Evolutionary conservation across 2,113 vertebrate genomes (phyloP).

Genomic region (Scolopax mira): DNA sequence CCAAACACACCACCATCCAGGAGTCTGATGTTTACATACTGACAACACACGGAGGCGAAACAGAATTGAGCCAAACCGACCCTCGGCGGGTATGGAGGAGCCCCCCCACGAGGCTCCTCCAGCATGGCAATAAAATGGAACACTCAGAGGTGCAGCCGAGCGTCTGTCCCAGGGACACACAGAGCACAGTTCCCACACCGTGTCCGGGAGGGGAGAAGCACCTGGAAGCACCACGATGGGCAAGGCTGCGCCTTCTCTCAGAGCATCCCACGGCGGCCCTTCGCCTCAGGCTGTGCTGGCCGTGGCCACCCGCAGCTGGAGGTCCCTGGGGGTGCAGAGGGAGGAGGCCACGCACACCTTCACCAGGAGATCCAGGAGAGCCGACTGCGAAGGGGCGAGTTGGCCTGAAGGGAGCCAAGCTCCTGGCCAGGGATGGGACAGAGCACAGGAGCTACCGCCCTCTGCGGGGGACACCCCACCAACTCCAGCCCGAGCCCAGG

Average conservation of each 20-base stretch:
- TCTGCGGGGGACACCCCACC: not conserved
- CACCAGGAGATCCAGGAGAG: not conserved
- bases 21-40: constrained; percentile 84
- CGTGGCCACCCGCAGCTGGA: not conserved
- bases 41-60: not conserved
- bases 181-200: not conserved
- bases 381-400: not conserved
- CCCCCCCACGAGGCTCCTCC: constrained; percentile 26
- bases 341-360: not conserved
- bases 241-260: not conserved
- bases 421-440: not conserved
- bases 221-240: not conserved
- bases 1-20: constrained; percentile 49
- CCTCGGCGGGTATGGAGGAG: not conserved
- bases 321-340: not conserved
- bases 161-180: constrained; percentile 11
- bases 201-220: not conserved
- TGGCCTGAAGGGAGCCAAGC: fast-evolving
- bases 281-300: constrained; percentile 67
- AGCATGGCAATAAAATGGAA: constrained; percentile 85
- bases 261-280: constrained; percentile 43
- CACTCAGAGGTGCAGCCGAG: not conserved
- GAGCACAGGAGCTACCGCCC: not conserved
- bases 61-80: constrained; percentile 2
- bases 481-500: not conserved